Evolutionary conservation across 1,140 invertebrate genomes (phyloP), one percentile per base, ranked within the genome.

Genomic region (Cydia strobilella): DNA sequence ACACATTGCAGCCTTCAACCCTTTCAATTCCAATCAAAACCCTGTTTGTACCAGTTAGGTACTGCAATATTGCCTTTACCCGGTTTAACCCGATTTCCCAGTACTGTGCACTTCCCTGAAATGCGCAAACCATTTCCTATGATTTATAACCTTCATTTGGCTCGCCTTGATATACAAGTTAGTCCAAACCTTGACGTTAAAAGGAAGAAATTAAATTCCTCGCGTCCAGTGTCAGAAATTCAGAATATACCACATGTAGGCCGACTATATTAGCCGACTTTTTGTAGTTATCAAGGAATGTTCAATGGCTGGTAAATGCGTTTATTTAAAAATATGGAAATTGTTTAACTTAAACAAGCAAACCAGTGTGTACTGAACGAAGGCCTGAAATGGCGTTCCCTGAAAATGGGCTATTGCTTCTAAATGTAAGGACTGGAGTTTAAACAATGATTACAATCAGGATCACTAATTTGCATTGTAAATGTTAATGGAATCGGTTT

Each of bases 331-430:
- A 82, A 81, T 81, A 84, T 84, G 83, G 78, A 80, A 81, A 83
- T 84, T 84, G 80, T 80, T 82, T 77, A 86, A 85, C 83, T 84
- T 81, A 86, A 85, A 86, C 79, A 83, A 84, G 80, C 82, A 82
- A 84, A 80, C 77, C 76, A 63, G 69, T 82, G 79, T 83, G 79
- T 82, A 82, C 81, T 48, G 66, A 80, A 73, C 71, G 45, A 18
- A 72, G 76, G 74, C 77, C 62, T 75, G 72, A 78, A 75, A 81
- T 80, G 74, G 74, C 39, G 77, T 77, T 80, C 79, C 78, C 79
- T 80, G 75, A 73, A 80, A 84, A 82, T 79, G 78, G 82, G 76
- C 83, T 75, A 84, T 85, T 82, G 82, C 74, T 78, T 79, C 75
- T 80, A 82, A 83, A 84, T 80, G 82, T 85, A 82, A 76, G 71